Conservation (phyloP, 2,797 vertebrate species). For the Semotilus atromaculatus region DNA sequence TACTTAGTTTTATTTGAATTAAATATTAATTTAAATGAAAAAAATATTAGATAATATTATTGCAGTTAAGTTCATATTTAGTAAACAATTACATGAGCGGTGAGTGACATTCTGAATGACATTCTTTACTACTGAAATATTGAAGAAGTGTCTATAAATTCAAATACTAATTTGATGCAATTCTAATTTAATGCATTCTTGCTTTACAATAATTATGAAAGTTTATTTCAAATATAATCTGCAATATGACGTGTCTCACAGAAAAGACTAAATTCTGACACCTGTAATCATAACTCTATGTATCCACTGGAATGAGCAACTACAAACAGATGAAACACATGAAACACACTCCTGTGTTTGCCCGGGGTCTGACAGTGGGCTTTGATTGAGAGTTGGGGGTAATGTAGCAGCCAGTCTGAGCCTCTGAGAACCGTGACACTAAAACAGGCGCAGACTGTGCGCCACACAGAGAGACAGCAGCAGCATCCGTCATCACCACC, state of each 20-base stretch:
- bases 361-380: constrained; percentile 68
- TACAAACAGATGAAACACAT: constrained; percentile 52
- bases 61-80: background rate
- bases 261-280: constrained; percentile 3
- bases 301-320: constrained; percentile 20
- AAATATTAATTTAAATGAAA: background rate
- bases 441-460: constrained; percentile 71
- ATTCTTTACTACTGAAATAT: background rate
- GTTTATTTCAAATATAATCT: background rate
- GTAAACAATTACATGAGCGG: background rate
- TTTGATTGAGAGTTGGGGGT: constrained; percentile 70
- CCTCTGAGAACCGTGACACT: constrained; percentile 60
- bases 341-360: constrained; percentile 55
- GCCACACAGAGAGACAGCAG: constrained; percentile 76
- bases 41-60: background rate
- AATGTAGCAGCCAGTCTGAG: constrained; percentile 57
- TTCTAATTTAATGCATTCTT: background rate
- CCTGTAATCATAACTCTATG: constrained; percentile 47
- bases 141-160: background rate
- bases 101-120: background rate
- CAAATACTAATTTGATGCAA: background rate
- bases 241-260: background rate
- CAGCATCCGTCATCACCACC: constrained; percentile 80
- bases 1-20: background rate
- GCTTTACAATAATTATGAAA: background rate